phyloP scores from a whole-genome alignment of 1,140 invertebrate species.

The Rhopalosiphum padi region DNA sequence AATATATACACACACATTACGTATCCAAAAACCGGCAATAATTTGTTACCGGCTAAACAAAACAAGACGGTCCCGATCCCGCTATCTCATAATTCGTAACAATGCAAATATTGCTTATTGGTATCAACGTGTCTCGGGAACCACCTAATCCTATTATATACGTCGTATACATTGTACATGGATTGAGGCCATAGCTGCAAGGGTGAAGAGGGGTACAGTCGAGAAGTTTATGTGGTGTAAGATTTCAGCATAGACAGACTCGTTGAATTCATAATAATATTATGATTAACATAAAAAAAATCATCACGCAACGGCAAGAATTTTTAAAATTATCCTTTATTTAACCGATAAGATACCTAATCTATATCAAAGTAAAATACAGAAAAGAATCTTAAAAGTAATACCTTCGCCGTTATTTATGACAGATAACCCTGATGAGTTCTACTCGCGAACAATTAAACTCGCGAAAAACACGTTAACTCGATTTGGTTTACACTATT shows the following conservation, averaged over 20 bases:
- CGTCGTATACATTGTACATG: neutral
- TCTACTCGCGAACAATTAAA: too few relatives aligned
- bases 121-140: neutral
- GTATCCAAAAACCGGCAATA: neutral
- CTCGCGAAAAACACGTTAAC: too few relatives aligned
- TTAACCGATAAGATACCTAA: too few relatives aligned
- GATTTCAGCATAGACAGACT: neutral
- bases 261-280: neutral
- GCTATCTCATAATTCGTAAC: neutral
- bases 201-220: too few relatives aligned
- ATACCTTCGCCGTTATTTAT: too few relatives aligned
- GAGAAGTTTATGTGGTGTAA: neutral
- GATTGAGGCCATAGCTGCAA: neutral
- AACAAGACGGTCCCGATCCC: neutral
- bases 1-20: neutral
- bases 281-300: neutral
- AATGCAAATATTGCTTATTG: slow-evolving; percentile 47
- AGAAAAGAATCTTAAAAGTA: too few relatives aligned
- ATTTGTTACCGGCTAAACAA: slow-evolving; percentile 33
- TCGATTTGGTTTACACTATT: too few relatives aligned
- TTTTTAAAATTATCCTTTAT: neutral
- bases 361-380: too few relatives aligned
- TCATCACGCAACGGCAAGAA: neutral
- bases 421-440: too few relatives aligned
- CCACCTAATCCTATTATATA: slow-evolving; percentile 35